Percentiles rank a stretch among this genome's conserved stretches.
Evolutionary conservation across 2,113 vertebrate species (phyloP).

Genomic region (Gymnocephalus cernua): DNA sequence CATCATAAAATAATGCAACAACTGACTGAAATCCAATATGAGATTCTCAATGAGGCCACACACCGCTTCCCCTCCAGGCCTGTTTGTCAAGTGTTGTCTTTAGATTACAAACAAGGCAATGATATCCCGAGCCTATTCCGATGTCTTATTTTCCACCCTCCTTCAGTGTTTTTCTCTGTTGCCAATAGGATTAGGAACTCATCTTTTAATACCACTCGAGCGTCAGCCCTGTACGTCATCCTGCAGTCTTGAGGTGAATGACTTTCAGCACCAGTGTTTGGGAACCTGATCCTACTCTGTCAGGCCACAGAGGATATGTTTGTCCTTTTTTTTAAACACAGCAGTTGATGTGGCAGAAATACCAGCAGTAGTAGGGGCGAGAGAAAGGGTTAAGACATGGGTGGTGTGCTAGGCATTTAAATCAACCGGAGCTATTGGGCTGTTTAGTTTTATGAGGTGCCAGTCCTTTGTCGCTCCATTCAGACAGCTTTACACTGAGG

Average conservation of each 20-base stretch:
- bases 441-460: constrained; percentile 60
- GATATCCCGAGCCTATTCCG: constrained; percentile 27
- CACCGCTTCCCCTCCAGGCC: constrained; percentile 17
- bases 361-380: background rate
- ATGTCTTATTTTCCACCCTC: constrained; percentile 61
- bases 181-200: constrained; percentile 71
- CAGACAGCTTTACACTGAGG: constrained; percentile 54
- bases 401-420: constrained; percentile 56
- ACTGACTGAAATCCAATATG: background rate
- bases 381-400: constrained; percentile 21
- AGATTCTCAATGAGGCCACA: constrained; percentile 38
- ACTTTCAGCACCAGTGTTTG: constrained; percentile 41
- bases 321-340: constrained; percentile 50
- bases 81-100: constrained; percentile 30
- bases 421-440: constrained; percentile 45
- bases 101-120: constrained; percentile 44
- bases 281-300: constrained; percentile 26
- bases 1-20: constrained; percentile 8
- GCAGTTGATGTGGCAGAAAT: constrained; percentile 33
- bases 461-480: constrained; percentile 47
- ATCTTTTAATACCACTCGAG: constrained; percentile 63
- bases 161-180: constrained; percentile 40
- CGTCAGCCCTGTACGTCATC: constrained; percentile 68
- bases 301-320: constrained; percentile 35
- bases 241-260: constrained; percentile 39